Conservation (phyloP, 1,140 invertebrate genomes). For the Tetramorium simillimum region DNA sequence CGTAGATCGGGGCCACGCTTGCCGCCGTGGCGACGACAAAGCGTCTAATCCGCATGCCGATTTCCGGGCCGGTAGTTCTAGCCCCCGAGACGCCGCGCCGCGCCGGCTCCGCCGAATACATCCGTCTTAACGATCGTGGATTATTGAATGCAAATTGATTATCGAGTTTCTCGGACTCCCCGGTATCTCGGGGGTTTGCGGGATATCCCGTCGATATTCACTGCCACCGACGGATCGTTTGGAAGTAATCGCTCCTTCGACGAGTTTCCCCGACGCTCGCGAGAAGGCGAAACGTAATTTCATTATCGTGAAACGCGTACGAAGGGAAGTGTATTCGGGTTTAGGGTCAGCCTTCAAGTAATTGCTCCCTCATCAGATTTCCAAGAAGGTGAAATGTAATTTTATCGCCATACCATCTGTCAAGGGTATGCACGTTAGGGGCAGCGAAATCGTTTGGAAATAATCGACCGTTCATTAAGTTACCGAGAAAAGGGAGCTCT, state of each 20-base stretch:
- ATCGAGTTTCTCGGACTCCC: slow-evolving; percentile 59
- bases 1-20: slow-evolving; percentile 28
- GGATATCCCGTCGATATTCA: slow-evolving; percentile 34
- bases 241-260: slow-evolving; percentile 44
- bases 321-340: slow-evolving; percentile 23
- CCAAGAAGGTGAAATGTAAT: slow-evolving; percentile 46
- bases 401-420: slow-evolving; percentile 33
- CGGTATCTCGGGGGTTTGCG: background rate
- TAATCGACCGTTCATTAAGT: slow-evolving; percentile 54
- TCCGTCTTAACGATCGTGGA: slow-evolving; percentile 72
- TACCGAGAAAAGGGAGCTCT: slow-evolving; percentile 16
- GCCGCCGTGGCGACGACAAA: slow-evolving; percentile 69
- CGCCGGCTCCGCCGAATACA: slow-evolving; percentile 58
- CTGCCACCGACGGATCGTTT: slow-evolving; percentile 37
- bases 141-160: slow-evolving; percentile 78
- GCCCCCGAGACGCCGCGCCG: slow-evolving; percentile 26
- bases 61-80: slow-evolving; percentile 68
- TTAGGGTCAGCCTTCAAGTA: slow-evolving; percentile 21
- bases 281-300: slow-evolving; percentile 42
- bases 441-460: slow-evolving; percentile 39
- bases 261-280: background rate
- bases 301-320: slow-evolving; percentile 18
- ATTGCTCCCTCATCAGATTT: slow-evolving; percentile 33
- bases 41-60: slow-evolving; percentile 74
- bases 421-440: slow-evolving; percentile 5